A percentile compares a stretch with the other conserved stretches of the same genome.
phyloP scores from a whole-genome alignment of 53 echinoderm and acorn worm species.

The Astropecten irregularis region DNA sequence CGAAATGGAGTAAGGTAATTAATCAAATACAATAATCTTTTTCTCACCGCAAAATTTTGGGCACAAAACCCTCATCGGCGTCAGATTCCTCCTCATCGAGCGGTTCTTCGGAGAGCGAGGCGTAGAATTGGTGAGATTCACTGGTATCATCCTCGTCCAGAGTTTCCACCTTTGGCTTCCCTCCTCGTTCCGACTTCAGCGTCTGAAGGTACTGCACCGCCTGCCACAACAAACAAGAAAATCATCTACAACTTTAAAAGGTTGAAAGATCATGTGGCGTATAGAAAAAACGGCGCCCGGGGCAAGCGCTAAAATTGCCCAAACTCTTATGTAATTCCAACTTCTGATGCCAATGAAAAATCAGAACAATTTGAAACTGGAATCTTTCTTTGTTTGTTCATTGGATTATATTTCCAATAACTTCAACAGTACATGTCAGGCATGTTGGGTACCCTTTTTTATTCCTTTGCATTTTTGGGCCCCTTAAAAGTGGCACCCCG shows the following conservation, averaged over 20 bases:
- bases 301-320: too few relatives aligned
- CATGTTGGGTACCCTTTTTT: too few relatives aligned
- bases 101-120: constrained; percentile 10
- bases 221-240: constrained; percentile 4
- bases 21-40: too few relatives aligned
- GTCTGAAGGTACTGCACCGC: constrained; percentile 73
- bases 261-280: too few relatives aligned
- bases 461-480: too few relatives aligned
- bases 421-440: neutral
- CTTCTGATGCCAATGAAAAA: too few relatives aligned
- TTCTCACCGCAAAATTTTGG: constrained; percentile 43
- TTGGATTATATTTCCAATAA: too few relatives aligned
- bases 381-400: neutral
- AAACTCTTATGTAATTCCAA: too few relatives aligned
- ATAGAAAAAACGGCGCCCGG: neutral
- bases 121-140: constrained; percentile 54
- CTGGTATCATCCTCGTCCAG: constrained; percentile 63
- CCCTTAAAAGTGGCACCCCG: too few relatives aligned
- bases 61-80: neutral
- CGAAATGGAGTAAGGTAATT: too few relatives aligned
- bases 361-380: neutral
- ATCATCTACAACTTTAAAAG: neutral
- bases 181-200: constrained; percentile 69
- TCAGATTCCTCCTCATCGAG: neutral
- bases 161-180: constrained; percentile 66